Conservation (phyloP, 2,888 invertebrate genomes). For the Parnassius apollo region DNA sequence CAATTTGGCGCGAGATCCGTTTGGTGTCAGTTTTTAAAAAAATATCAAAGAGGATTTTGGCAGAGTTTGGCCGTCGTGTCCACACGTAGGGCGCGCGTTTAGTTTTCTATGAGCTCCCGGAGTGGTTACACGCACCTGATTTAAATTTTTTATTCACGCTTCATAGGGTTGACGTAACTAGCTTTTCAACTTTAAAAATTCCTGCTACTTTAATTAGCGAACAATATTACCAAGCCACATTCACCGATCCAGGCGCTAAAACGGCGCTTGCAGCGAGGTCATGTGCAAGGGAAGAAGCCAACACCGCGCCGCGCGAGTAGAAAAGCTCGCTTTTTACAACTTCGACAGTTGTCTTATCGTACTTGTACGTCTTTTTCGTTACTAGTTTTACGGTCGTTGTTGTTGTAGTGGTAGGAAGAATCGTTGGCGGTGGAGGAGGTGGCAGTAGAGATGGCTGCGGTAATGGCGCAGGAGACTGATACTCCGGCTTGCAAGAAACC, state of each 20-base stretch:
- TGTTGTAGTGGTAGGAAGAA: slow-evolving; percentile 72
- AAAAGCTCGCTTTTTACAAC: slow-evolving; percentile 95
- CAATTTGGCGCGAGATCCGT: too few species aligned
- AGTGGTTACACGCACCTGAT: too few species aligned
- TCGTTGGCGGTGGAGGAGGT: slow-evolving; percentile 78
- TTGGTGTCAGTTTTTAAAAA: too few species aligned
- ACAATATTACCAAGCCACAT: slow-evolving; percentile 46
- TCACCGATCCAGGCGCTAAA: slow-evolving; percentile 77
- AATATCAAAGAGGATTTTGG: too few species aligned
- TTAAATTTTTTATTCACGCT: too few species aligned
- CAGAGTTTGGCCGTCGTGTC: too few species aligned
- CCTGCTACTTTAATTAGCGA: too few species aligned
- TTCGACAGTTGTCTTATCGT: slow-evolving; percentile 94
- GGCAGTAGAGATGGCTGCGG: slow-evolving; percentile 80
- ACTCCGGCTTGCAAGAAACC: slow-evolving; percentile 92
- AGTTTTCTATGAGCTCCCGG: too few species aligned
- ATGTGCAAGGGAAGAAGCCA: slow-evolving; percentile 72
- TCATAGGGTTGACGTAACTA: too few species aligned
- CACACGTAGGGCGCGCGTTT: too few species aligned
- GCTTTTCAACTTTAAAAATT: too few species aligned
- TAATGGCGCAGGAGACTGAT: slow-evolving; percentile 78
- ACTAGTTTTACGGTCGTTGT: slow-evolving; percentile 80
- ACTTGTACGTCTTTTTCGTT: slow-evolving; percentile 90
- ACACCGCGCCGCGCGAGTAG: slow-evolving; percentile 78
- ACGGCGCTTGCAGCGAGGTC: slow-evolving; percentile 73